Evolutionary conservation across 2,797 vertebrate species (phyloP).

Genomic region (Lycodopsis pacificus): DNA sequence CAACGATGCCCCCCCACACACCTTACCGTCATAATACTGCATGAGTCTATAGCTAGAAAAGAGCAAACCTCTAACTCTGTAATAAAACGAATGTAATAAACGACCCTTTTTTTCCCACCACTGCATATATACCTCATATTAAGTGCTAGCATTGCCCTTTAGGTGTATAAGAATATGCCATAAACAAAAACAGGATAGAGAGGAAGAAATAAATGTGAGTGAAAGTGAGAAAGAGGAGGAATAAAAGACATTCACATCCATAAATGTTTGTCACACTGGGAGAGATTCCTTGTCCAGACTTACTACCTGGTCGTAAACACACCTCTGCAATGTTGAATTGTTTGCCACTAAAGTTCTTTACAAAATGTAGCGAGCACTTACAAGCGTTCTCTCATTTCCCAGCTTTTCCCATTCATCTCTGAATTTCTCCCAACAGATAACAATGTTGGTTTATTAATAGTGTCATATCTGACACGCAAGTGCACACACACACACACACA

Average conservation of each 20-base stretch:
- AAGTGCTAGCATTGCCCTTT: conserved; percentile 3
- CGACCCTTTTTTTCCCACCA: conserved; percentile 32
- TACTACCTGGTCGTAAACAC: conserved; percentile 7
- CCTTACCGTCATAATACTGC: conserved; percentile 37
- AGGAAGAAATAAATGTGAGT: conserved; percentile 7
- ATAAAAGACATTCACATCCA: background rate
- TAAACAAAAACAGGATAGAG: conserved; percentile 35
- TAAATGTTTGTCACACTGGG: background rate
- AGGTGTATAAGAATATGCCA: conserved; percentile 11
- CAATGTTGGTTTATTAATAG: conserved; percentile 63
- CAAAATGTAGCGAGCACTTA: background rate
- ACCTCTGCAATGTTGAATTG: background rate
- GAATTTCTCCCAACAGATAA: conserved; percentile 19
- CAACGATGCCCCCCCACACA: conserved; percentile 30
- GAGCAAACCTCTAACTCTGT: conserved; percentile 38
- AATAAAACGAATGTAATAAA: conserved; percentile 65
- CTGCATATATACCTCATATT: background rate
- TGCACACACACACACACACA: background rate
- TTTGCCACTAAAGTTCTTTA: background rate
- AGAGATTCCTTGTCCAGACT: conserved; percentile 2
- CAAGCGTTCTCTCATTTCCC: background rate
- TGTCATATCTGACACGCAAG: conserved; percentile 42
- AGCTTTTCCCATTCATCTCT: conserved; percentile 6
- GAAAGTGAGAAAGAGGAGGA: conserved; percentile 14
- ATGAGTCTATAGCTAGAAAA: conserved; percentile 30